phyloP scores from a whole-genome alignment of 2,888 invertebrate genomes.

The Nineta flava region DNA sequence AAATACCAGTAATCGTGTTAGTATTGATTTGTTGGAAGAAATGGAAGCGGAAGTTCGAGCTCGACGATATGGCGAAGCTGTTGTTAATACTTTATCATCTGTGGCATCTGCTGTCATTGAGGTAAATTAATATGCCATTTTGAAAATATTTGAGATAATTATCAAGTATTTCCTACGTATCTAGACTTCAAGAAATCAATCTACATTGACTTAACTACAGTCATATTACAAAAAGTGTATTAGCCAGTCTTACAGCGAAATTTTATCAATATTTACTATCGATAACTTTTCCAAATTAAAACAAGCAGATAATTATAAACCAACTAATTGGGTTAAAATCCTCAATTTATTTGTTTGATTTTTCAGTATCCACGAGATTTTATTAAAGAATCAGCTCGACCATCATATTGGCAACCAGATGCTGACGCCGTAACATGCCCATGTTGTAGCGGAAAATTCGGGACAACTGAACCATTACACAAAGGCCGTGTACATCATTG shows the following conservation, averaged over 20 bases:
- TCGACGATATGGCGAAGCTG: conserved; percentile 51
- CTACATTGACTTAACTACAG: too few species aligned
- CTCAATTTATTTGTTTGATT: background rate
- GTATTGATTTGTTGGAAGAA: conserved; percentile 16
- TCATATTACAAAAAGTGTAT: too few species aligned
- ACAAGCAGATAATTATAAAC: too few species aligned
- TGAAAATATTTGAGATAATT: too few species aligned
- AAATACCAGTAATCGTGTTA: background rate
- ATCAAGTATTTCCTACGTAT: too few species aligned
- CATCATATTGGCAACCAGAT: conserved; percentile 69
- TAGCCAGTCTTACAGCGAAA: too few species aligned
- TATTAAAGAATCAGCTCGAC: conserved; percentile 59
- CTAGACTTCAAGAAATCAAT: too few species aligned
- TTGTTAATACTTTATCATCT: conserved; percentile 52
- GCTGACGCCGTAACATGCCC: conserved; percentile 46
- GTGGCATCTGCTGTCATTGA: conserved; percentile 55
- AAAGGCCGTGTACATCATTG: conserved; percentile 44
- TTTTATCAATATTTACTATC: too few species aligned
- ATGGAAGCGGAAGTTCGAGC: conserved; percentile 31
- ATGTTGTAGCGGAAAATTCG: conserved; percentile 46
- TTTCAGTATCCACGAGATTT: conserved; percentile 27
- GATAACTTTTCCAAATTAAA: too few species aligned
- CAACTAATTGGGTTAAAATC: too few species aligned
- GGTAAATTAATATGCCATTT: background rate
- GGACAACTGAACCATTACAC: conserved; percentile 21